Base-by-base conservation (phyloP, 2,888 invertebrate genomes). In the Watsonalla cultraria region DNA sequence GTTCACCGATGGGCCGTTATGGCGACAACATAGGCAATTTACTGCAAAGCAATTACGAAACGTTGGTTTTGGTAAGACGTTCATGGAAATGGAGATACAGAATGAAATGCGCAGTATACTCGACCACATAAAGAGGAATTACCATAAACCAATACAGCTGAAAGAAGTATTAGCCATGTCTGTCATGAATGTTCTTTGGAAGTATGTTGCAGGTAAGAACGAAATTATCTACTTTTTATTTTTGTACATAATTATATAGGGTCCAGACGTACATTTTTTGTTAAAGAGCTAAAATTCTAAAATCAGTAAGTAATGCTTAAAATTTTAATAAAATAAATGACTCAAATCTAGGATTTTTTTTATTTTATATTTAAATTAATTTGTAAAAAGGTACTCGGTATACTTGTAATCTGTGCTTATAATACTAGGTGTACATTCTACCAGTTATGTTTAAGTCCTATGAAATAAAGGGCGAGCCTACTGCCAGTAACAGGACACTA, bases 141-240 rank as follows among this genome's bases (percentile, higher is more conserved):
- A 61, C 14, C 57, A 65, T 24, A 72, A 61, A 60, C 79, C 92
- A 0, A 82, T 94, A 0, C 78, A 79, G 47, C 89, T 93, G 61
- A 90, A 91, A 57, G 80, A 78, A 8, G 78, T 90, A 0, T 92
- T 95, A 46, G 93, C 94, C 54, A 82, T 93, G 45, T 91, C 93
- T 0, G 93, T 94, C 0, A 79, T 95, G 58, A 95, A 95, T 74
- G 91, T 93, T 0, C 73, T 95, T 14, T 95, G 95, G 95, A 92
- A 91, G 24, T 93, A 94, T 83, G 90, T 94, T 51, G 94, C 95
- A 51, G 94, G 94, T 66, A 82, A 66, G 59, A 24, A 24, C 11
- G 2, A 4, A 46, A 24, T 24, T 24, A 24, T 4, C 24, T 2
- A 24, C 24, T 24, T 2, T 24, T 24, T 24, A 24, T 2, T 24